These are phyloP conservation scores for Chionis minor DNA, from an alignment of 2,113 vertebrate species.

Conservation along the genomic window DNA sequence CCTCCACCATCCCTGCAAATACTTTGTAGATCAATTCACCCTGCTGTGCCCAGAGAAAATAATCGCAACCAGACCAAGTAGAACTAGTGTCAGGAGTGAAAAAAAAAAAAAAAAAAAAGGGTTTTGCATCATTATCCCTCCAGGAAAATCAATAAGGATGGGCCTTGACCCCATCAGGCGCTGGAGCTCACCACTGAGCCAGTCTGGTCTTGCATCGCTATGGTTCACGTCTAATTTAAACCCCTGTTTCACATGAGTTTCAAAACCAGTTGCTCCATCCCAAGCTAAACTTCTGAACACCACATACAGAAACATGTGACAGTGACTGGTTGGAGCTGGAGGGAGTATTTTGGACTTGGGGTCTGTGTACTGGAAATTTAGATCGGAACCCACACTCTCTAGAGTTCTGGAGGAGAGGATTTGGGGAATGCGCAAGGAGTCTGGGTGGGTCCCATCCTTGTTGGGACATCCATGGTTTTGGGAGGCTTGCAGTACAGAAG, in stretches of 20 bases:
- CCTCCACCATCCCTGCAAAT: neutral
- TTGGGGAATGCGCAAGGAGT: rapidly evolving
- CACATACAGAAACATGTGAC: rapidly evolving
- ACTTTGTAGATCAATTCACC: conserved; percentile 55
- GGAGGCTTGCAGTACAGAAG: neutral
- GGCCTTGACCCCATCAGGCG: neutral
- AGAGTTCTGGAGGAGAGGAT: neutral
- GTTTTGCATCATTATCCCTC: neutral
- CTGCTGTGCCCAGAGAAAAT: conserved; percentile 36
- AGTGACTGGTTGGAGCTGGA: neutral
- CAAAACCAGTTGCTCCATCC: neutral
- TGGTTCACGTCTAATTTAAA: neutral
- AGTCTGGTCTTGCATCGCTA: neutral
- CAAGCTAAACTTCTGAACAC: neutral
- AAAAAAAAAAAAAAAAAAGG: neutral
- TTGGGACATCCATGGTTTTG: neutral
- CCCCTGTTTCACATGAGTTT: neutral
- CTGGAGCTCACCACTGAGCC: neutral
- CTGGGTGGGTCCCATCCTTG: neutral
- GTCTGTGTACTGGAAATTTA: neutral
- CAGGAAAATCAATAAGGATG: neutral
- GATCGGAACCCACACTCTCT: neutral
- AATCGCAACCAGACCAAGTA: neutral
- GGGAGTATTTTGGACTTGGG: neutral
- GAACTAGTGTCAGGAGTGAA: neutral